phyloP scores from a whole-genome alignment of 2,113 vertebrate species.

The Tragelaphus imberbis region DNA sequence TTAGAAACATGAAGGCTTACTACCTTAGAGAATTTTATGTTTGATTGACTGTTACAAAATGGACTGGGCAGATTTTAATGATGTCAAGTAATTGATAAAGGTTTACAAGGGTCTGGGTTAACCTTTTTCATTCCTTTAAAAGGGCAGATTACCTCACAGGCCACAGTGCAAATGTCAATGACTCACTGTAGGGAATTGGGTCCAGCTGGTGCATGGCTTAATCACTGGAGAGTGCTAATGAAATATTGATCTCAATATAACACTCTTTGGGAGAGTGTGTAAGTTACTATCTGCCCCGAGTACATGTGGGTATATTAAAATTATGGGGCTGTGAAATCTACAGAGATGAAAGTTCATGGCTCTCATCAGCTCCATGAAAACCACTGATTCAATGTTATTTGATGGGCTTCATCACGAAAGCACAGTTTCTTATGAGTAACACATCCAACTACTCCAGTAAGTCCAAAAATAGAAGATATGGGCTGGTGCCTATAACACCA shows the following conservation, averaged over 20 bases:
- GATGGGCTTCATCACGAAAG: neutral
- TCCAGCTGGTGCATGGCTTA: conserved; percentile 61
- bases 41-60: conserved; percentile 72
- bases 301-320: conserved; percentile 62
- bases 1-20: conserved; percentile 26
- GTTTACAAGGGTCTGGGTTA: conserved; percentile 74
- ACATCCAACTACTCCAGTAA: neutral
- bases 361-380: conserved; percentile 18
- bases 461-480: neutral
- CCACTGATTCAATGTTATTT: neutral
- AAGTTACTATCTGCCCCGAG: conserved; percentile 64
- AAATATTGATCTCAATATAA: conserved; percentile 72
- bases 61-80: conserved; percentile 70
- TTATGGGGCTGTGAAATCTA: conserved; percentile 62
- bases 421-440: neutral
- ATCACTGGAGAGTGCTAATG: conserved; percentile 72
- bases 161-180: conserved; percentile 74
- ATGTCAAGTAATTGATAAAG: conserved; percentile 74
- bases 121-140: conserved; percentile 71
- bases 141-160: conserved; percentile 74
- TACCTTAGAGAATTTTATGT: conserved; percentile 53
- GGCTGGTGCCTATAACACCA: neutral
- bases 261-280: conserved; percentile 58
- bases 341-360: conserved; percentile 31
- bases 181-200: conserved; percentile 62